A percentile compares a stretch with the other conserved stretches of the same genome.
Evolutionary conservation across 2,113 vertebrate genomes (phyloP).

Genomic region (Tachysurus vachellii): DNA sequence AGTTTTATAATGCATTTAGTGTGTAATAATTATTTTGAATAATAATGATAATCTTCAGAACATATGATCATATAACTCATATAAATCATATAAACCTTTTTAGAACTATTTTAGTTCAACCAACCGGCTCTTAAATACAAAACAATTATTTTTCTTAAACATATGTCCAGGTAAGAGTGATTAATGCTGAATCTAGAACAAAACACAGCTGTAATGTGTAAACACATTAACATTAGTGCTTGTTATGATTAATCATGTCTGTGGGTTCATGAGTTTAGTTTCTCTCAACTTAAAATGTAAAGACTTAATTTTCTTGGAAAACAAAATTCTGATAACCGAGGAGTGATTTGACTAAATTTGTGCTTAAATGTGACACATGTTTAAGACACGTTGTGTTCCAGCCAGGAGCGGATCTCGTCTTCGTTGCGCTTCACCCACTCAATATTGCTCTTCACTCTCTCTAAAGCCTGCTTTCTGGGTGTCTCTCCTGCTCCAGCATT

Average conservation of each 20-base stretch:
- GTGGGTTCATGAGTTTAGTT: neutral
- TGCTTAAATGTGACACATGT: neutral
- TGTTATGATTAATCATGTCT: slow-evolving; percentile 23
- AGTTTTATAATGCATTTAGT: too few species aligned
- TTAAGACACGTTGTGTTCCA: slow-evolving; percentile 60
- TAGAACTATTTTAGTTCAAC: neutral
- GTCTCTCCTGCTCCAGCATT: slow-evolving; percentile 87
- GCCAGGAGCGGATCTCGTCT: slow-evolving; percentile 76
- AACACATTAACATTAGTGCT: neutral
- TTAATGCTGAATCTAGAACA: neutral
- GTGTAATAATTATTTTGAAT: too few species aligned
- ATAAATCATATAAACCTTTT: neutral
- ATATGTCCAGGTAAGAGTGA: neutral
- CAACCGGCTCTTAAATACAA: slow-evolving; percentile 22
- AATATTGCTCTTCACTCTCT: slow-evolving; percentile 89
- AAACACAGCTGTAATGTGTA: neutral
- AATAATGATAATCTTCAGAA: too few species aligned
- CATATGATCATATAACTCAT: neutral
- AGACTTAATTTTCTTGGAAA: neutral
- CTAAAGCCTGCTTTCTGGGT: slow-evolving; percentile 83
- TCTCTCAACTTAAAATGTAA: neutral
- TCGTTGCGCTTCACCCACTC: slow-evolving; percentile 80
- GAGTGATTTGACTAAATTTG: neutral
- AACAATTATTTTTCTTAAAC: neutral
- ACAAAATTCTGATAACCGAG: neutral